Conservation (phyloP, 2,797 vertebrate species). For the Anabacerthia variegaticeps region DNA sequence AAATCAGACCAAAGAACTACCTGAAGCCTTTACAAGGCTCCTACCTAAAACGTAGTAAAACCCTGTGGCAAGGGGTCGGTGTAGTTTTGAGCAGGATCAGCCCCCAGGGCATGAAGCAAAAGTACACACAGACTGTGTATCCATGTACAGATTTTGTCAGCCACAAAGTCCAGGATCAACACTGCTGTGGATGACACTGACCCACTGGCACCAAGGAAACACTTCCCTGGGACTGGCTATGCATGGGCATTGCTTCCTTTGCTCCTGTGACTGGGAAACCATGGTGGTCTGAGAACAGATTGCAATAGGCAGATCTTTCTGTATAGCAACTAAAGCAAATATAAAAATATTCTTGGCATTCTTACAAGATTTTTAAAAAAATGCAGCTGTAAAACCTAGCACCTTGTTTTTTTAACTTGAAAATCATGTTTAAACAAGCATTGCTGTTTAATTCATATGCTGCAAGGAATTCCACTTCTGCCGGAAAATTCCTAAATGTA, state of each 20-base stretch:
- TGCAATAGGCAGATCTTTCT: background rate
- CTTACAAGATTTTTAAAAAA: rapidly evolving
- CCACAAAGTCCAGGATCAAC: background rate
- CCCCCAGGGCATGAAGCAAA: background rate
- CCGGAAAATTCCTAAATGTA: background rate
- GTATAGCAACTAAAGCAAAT: background rate
- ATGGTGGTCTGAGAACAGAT: background rate
- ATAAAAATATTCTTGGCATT: background rate
- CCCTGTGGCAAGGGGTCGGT: background rate
- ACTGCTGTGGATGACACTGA: background rate
- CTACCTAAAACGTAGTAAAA: background rate
- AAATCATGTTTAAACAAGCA: background rate
- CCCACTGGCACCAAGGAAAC: background rate
- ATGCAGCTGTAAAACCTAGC: background rate
- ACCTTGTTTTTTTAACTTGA: background rate
- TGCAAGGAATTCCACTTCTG: constrained; percentile 27
- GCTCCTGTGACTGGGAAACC: background rate
- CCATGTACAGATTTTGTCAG: background rate
- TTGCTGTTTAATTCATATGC: constrained; percentile 19
- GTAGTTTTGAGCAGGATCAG: background rate
- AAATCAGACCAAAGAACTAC: background rate
- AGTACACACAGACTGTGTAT: background rate
- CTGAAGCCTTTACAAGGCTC: background rate
- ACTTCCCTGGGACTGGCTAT: rapidly evolving
- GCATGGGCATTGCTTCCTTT: background rate